Evolutionary conservation across 2,888 invertebrate genomes (phyloP).

Genomic region (Muscina levida): DNA sequence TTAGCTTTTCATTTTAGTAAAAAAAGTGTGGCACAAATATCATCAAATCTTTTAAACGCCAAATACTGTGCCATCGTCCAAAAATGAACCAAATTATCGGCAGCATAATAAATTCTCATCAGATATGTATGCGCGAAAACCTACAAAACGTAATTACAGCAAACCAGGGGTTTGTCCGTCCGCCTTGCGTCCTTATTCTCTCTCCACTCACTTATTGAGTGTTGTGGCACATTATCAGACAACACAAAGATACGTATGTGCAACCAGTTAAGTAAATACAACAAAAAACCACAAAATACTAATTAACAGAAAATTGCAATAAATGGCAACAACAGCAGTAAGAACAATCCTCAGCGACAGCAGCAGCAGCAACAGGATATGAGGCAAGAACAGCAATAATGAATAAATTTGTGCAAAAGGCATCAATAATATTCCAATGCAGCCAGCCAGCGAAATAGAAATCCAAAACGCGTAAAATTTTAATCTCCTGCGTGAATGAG

Average conservation of each 20-base stretch:
- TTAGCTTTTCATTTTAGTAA: too few species aligned
- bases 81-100: conserved; percentile 4
- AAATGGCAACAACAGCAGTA: conserved; percentile 20
- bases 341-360: conserved; percentile 13
- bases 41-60: too few species aligned
- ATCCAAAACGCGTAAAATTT: not conserved
- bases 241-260: not conserved
- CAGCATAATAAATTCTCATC: conserved; percentile 24
- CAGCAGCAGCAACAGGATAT: not conserved
- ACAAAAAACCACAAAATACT: conserved; percentile 66
- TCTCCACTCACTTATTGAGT: not conserved
- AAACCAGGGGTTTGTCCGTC: not conserved
- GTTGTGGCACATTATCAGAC: conserved; percentile 5
- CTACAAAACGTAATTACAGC: conserved; percentile 22
- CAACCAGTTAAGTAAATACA: conserved; percentile 53
- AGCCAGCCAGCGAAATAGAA: not conserved
- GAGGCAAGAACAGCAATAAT: not conserved
- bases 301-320: conserved; percentile 62
- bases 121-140: conserved; percentile 1
- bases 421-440: conserved; percentile 4
- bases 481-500: not conserved
- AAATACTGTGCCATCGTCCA: conserved; percentile 1
- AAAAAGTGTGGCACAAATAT: too few species aligned
- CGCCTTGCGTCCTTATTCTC: too few species aligned
- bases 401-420: not conserved